These are phyloP conservation scores for Dorcus hopei DNA, from an alignment of 2,888 invertebrate species.

Conservation along the genomic window DNA sequence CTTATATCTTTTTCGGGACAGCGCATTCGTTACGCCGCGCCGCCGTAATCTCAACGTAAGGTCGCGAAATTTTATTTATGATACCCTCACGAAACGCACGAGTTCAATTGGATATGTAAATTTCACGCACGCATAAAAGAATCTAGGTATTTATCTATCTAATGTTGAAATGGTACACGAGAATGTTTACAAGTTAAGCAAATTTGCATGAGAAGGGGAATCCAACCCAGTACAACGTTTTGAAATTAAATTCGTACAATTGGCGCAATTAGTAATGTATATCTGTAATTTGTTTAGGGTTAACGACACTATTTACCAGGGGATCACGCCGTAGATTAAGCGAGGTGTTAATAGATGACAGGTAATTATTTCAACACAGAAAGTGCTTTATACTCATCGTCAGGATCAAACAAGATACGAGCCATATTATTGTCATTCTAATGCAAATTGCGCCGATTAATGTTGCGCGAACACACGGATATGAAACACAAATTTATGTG, in stretches of 20 bases:
- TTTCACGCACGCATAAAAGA: too few relatives aligned
- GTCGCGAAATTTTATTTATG: too few relatives aligned
- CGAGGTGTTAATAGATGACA: constrained; percentile 30
- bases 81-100: too few relatives aligned
- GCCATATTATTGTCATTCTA: constrained; percentile 19
- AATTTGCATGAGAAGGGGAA: too few relatives aligned
- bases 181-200: too few relatives aligned
- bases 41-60: too few relatives aligned
- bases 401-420: constrained; percentile 19
- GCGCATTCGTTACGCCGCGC: too few relatives aligned
- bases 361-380: constrained; percentile 28
- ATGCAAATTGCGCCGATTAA: constrained; percentile 18
- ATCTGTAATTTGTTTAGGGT: constrained; percentile 20
- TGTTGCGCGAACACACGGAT: constrained; percentile 15
- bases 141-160: too few relatives aligned
- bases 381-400: constrained; percentile 23
- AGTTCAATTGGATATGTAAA: too few relatives aligned
- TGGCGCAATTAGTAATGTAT: constrained; percentile 20
- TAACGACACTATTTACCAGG: constrained; percentile 16
- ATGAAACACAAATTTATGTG: constrained; percentile 16
- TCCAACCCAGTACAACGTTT: not conserved
- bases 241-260: constrained; percentile 20
- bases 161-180: too few relatives aligned
- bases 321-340: constrained; percentile 22
- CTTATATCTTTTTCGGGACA: not conserved